Evolutionary conservation across 2,113 vertebrate species (phyloP), one percentile per base, ranked within the genome.

Genomic region (Bufo bufo): DNA sequence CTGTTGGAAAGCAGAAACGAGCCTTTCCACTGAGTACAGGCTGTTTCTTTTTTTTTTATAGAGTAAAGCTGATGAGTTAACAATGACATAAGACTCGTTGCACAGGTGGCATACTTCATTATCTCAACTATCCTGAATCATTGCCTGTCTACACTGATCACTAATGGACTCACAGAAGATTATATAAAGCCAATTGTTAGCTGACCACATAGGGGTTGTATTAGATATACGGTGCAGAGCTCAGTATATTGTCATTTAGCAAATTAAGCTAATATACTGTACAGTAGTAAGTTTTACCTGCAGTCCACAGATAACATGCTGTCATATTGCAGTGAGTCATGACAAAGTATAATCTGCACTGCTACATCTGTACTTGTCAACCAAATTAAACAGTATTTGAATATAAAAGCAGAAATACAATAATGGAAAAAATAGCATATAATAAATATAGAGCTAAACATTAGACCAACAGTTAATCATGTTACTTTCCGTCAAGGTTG

Each of bases 71-170:
- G 78, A 91, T 56, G 56, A 92, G 79, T 91, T 90, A 58, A 90
- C 77, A 86, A 82, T 75, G 63, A 56, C 61, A 86, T 90, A 88
- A 90, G 82, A 90, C 88, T 89, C 89, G 90, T 90, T 66, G 89
- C 91, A 90, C 91, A 94, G 91, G 92, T 93, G 91, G 85, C 77
- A 63, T n/a, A 82, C n/a, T 23, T 87, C 43, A 87, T 90, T 79
- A 5, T 79, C 87, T 90, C 79, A 82, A 81, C 66, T 83, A 84
- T 91, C 91, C 91, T 84, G 69, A 92, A 87, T 86, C 81, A 4
- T 82, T 88, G 74, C 85, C 88, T 91, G 89, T 88, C 86, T 89
- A 86, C 43, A 89, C 3, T 61, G 71, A 81, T 78, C 69, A 91
- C 82, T 52, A 90, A 71, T 91, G 75, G 89, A 72, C 89, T 84